Evolutionary conservation across 1,140 invertebrate genomes (phyloP), one percentile per base, ranked within the genome.

Genomic region (Littorina saxatilis): DNA sequence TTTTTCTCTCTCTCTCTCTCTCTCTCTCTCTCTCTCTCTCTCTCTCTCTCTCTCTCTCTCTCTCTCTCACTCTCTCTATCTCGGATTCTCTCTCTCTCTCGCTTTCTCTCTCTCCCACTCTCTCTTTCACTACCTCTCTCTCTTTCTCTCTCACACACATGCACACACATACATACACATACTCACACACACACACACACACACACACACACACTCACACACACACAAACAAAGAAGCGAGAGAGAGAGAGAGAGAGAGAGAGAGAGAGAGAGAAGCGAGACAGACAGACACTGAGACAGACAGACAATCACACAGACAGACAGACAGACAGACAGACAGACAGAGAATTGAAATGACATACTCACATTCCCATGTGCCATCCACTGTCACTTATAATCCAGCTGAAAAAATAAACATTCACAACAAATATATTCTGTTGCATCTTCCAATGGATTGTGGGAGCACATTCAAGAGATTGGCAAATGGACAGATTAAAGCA

Each of bases 301-400:
- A 47, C 43, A 47, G 7, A 47, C 43, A 47, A 5, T 9, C 43
- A 47, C 43, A 47, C 43, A 47, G 7, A 47, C 43, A 47, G 7
- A 47, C 43, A 47, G 7, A 47, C 43, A 47, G 7, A 47, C 43
- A 47, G 7, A 47, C 43, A 47, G 7, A 47, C 43, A 47, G 17
- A 47, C 43, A 47, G 7, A 5, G 17, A 5, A 47, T 17, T 9
- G 43, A 47, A 5, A 47, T 47, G 5, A 47, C 17, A 47, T 47
- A 47, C 43, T 47, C 43, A 92, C 91, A 91, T 86, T 39, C 89
- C 90, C 73, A 92, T 72, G 83, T 90, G 88, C 91, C 91, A 92
- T 11, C 78, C 74, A 84, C 84, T 86, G 72, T 91, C 85, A 47
- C 88, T 86, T 40, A 84, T 81, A 63, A 92, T 89, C 91, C 91